Base-by-base conservation (phyloP, 1,140 invertebrate species). In the Radopholus similis region DNA sequence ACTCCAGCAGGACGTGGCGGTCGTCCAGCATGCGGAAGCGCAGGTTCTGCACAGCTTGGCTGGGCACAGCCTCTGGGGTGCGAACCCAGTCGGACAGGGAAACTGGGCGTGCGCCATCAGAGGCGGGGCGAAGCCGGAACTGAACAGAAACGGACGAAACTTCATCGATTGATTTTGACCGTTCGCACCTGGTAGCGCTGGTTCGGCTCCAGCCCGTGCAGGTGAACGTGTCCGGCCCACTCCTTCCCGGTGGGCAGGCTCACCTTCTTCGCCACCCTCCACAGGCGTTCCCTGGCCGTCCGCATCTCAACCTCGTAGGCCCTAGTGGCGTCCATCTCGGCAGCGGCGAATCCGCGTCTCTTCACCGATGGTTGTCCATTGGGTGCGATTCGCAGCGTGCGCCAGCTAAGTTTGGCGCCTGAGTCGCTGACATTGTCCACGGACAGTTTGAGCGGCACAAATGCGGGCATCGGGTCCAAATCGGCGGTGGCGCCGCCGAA, bases 401-500 rank as follows among this genome's bases (percentile, higher is more conserved):
- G 68, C 28, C 34, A 69, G 40, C 32, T 28, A 4, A 30, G 32
- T 11, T 2, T 37, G 13, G 26, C 60, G 2, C 21, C 55, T 37
- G 18, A 28, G 21, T 28, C 35, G 56, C 26, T 26, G 21, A 59
- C 23, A 13, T 35, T 35, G 5, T 23, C 9, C 1, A 64, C 60
- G 2, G 42, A 62, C 30, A 64, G 26, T 21, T 15, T n/a, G 13
- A 62, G 18, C 9, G 60, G 21, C 15, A 44, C 28, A 51, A 62
- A 64, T 8, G 15, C 3, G 9, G 28, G 28, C 32, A 15, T 15
- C 32, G 47, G 65, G 30, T 66, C 67, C 9, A 77, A 18, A 21
- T 74, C 75, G 15, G 51, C 49, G 4, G 55, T 55, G 26, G 75
- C 68, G 26, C 76, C 75, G 18, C 73, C 75, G 21, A 75, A 74